Base-by-base conservation (phyloP, 2,113 vertebrate species). In the Phaetusa simplex region DNA sequence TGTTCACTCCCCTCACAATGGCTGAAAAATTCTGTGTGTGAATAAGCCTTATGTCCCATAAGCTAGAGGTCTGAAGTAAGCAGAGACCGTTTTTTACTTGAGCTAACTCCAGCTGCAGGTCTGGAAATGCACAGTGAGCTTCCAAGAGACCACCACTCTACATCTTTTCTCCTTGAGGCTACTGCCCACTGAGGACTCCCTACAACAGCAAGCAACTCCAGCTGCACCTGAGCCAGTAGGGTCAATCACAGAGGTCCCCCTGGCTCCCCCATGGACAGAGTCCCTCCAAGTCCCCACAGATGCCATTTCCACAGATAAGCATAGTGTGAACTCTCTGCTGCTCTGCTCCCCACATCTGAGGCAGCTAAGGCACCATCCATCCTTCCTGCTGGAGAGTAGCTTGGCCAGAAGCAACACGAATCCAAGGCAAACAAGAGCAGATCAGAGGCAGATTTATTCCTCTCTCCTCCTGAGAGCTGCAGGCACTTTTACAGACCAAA, bases 361-460 rank as follows among this genome's bases (percentile, higher is more conserved):
- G 61, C 66, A 58, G 50, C 59, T 49, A 12, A 56, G 64, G n/a
- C 55, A 32, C 47, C 45, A 67, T 10, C 50, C 90, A 3, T 58
- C 69, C 86, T 40, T 49, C 72, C 76, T 86, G 80, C 62, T n/a
- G 70, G 82, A 23, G 61, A 61, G 62, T 9, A 56, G 36, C 34
- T 45, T 80, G 65, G 59, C 53, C 49, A 62, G 71, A 12, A 65
- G 59, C 72, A 29, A 69, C 85, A 86, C 4, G 4, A 96, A 52
- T 11, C 59, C 62, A 11, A 61, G 76, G 87, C 89, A 95, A 52
- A 73, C 59, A 36, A 50, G 56, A 27, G 42, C 42, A 92, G 70
- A 61, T 58, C 34, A 84, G 94, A 82, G 95, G 59, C 93, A 96
- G 70, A 55, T 96, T 97, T 97, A 97, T 97, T 96, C 93, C 89